Evolutionary conservation across 2,113 vertebrate genomes (phyloP), one percentile per base, ranked within the genome.

Genomic region (Fregetta grallaria): DNA sequence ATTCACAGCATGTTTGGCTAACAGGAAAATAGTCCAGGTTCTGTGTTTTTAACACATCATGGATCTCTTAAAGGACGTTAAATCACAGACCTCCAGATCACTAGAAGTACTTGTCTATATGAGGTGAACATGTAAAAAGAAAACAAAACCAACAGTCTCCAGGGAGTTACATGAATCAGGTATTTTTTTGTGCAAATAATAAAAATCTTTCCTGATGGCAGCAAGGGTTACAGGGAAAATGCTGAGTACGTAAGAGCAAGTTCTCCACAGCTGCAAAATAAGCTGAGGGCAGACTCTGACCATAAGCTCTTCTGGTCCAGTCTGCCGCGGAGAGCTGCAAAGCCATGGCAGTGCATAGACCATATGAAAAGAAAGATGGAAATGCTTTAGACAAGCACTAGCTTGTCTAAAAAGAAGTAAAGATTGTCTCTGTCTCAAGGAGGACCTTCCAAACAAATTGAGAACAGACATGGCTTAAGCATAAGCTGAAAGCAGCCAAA

Each of bases 91-190:
- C 9, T 80, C 8, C 20, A 58, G 17, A 14, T 50, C 36, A 62
- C 34, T 58, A n/a, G 27, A 74, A 56, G 8, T 38, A 47, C 27
- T 87, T 63, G 10, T 50, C 44, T 73, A 4, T 14, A 23, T 21
- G 15, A 58, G 8, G 4, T 56, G 11, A 83, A 62, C 10, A 21
- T 13, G n/a, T 25, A 50, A 32, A 79, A 88, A 72, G 9, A 53
- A 49, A 38, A 50, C 9, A 0, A 0, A 2, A 6, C 3, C 10
- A 58, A 10, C 4, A 9, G 2, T 67, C 16, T 67, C 29, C 63
- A 76, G 36, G 13, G 15, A 47, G 6, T 38, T 65, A 23, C 26
- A 72, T 13, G 10, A 11, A 25, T 38, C 11, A 13, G 32, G 6
- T 38, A 55, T 25, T 68, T 83, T 86, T 86, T 83, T 55, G 16